Conservation (phyloP, 2,113 vertebrate genomes). For the Leucoraja erinaceus region DNA sequence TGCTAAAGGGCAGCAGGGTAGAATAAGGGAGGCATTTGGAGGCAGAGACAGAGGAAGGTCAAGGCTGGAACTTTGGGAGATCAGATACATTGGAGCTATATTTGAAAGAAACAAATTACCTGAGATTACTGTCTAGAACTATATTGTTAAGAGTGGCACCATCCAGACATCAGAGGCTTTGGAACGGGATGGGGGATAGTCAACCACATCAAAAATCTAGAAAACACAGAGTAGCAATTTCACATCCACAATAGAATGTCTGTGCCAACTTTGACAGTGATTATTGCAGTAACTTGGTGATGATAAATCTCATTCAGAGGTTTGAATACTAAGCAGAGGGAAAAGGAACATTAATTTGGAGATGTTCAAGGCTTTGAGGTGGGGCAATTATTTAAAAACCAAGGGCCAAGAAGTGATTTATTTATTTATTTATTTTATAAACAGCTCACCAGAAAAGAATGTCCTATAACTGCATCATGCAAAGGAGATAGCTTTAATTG, state of each 20-base stretch:
- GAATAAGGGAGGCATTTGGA: not conserved
- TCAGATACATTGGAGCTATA: not conserved
- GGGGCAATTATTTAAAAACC: not conserved
- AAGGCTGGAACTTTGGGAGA: not conserved
- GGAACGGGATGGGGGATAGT: not conserved
- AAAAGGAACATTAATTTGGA: not conserved
- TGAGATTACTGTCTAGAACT: not conserved
- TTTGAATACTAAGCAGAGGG: not conserved
- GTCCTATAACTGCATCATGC: not conserved
- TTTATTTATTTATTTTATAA: too few species aligned
- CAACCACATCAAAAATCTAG: not conserved
- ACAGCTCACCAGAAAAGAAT: not conserved
- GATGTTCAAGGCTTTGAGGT: not conserved
- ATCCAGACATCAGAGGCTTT: not conserved
- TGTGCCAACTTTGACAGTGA: not conserved
- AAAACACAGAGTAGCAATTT: not conserved
- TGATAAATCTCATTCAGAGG: not conserved
- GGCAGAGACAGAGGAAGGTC: not conserved
- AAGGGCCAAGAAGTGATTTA: not conserved
- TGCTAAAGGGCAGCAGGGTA: not conserved
- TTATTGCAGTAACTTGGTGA: not conserved
- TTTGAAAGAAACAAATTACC: not conserved
- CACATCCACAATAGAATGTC: not conserved
- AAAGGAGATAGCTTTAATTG: not conserved
- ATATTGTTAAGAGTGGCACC: not conserved